A percentile compares a stretch with the other conserved stretches of the same genome.
phyloP scores from a whole-genome alignment of 30 jellyfish, hydroid and myxozoan genomes.

The Chironex yamaguchii region DNA sequence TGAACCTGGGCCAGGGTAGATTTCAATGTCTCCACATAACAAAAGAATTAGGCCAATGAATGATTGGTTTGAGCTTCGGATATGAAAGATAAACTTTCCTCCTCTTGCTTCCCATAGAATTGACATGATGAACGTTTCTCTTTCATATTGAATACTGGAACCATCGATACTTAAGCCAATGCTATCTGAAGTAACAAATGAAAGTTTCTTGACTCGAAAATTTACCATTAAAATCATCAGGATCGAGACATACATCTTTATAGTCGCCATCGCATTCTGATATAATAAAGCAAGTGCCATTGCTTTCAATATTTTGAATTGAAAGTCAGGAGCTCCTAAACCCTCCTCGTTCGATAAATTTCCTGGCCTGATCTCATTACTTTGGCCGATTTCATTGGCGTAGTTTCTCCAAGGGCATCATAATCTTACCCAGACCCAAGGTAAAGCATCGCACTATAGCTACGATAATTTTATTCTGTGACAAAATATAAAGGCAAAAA shows the following conservation, averaged over 20 bases:
- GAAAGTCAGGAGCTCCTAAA: too few species aligned
- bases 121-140: conserved; percentile 51
- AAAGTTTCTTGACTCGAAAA: conserved; percentile 45
- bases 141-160: conserved; percentile 33
- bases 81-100: conserved; percentile 20
- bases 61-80: conserved; percentile 51
- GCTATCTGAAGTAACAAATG: conserved; percentile 44
- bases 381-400: too few species aligned
- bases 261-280: conserved; percentile 23
- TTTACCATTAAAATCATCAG: conserved; percentile 34
- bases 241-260: conserved; percentile 38
- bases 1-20: conserved; percentile 42
- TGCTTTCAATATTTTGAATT: too few species aligned
- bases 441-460: too few species aligned
- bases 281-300: too few species aligned
- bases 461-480: too few species aligned
- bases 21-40: conserved; percentile 42
- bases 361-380: too few species aligned
- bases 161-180: conserved; percentile 52
- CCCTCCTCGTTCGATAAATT: too few species aligned
- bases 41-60: conserved; percentile 37
- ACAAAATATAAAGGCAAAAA: too few species aligned
- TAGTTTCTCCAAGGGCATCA: too few species aligned
- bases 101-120: conserved; percentile 57
- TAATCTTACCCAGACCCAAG: too few species aligned